Base-by-base conservation (phyloP, 2,797 vertebrate species). In the Gymnodraco acuticeps region DNA sequence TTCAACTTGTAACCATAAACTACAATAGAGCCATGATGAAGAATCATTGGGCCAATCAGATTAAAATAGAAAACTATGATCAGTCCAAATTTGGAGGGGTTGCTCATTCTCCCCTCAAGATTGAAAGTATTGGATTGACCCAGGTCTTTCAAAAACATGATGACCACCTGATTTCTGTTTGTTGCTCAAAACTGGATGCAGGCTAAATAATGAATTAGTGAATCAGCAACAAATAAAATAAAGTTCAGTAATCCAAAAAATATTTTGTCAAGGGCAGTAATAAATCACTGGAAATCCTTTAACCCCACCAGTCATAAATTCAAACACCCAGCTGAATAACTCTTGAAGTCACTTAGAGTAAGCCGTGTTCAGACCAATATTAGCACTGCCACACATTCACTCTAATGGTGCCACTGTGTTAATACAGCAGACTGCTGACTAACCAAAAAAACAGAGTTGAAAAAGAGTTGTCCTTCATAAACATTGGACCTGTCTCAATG, bases 401-500 rank as follows among this genome's bases (percentile, higher is more conserved):
- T 64, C 64, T 19, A 68, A 59, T n/a, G 33, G 66, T 51, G 11
- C 46, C 31, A 19, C 31, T 27, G 15, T 78, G 12, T 33, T 63
- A 31, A 48, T 27, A n/a, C 38, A 64, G 55, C 9, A 9, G 54
- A 31, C n/a, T 38, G 46, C 50, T 5, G 13, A 14, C 31, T 52
- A 4, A n/a, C 9, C 5, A 50, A 59, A 59, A 59, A 15, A 27
- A 27, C 27, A 27, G 27, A 27, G 27, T 27, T 27, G 59, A 45
- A 10, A 42, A 7, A 11, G 19, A 5, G 27, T 51, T 15, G 33
- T 48, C 33, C 51, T 51, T 20, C 16, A 55, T 54, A 27, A 60
- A 46, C 45, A 78, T 31, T 20, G n/a, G 45, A 14, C 19, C 9
- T 42, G 11, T 38, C 56, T 52, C 9, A 31, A 14, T 43, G 52